These are phyloP conservation scores for Chromis chromis DNA, from an alignment of 2,797 vertebrate species.

Conservation along the genomic window DNA sequence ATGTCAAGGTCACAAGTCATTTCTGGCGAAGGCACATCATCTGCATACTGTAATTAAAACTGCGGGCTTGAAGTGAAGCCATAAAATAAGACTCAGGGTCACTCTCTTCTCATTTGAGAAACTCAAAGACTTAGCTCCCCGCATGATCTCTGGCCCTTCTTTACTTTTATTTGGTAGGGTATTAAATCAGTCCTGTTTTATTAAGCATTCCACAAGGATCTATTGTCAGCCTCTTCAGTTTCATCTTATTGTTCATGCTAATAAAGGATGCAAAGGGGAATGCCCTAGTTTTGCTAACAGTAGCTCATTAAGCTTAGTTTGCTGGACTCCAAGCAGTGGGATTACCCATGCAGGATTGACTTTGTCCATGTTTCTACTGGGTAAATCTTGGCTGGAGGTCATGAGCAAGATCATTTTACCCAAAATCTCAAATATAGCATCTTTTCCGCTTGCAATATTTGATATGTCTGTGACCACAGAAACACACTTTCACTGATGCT, in stretches of 20 bases:
- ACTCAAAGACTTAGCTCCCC: slow-evolving; percentile 49
- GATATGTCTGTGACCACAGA: neutral
- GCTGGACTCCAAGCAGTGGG: slow-evolving; percentile 60
- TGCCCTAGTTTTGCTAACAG: slow-evolving; percentile 72
- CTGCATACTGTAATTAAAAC: slow-evolving; percentile 66
- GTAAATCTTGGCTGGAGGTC: slow-evolving; percentile 28
- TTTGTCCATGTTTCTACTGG: slow-evolving; percentile 30
- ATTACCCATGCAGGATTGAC: slow-evolving; percentile 39
- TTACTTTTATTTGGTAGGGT: slow-evolving; percentile 61
- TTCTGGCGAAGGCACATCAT: slow-evolving; percentile 47
- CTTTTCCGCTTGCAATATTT: slow-evolving; percentile 7
- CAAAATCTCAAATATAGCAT: slow-evolving; percentile 25
- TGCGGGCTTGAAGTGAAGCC: slow-evolving; percentile 37
- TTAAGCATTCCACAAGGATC: slow-evolving; percentile 62
- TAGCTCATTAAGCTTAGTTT: slow-evolving; percentile 61
- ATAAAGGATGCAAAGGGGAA: slow-evolving; percentile 69
- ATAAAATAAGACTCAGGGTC: slow-evolving; percentile 50
- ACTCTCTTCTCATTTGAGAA: slow-evolving; percentile 41
- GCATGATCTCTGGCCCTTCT: slow-evolving; percentile 48
- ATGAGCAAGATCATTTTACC: slow-evolving; percentile 7
- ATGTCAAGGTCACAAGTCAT: slow-evolving; percentile 64
- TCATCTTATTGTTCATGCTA: slow-evolving; percentile 58
- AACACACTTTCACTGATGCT: slow-evolving; percentile 6
- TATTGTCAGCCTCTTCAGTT: slow-evolving; percentile 57
- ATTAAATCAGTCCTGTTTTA: slow-evolving; percentile 70